phyloP scores from a whole-genome alignment of 2,797 vertebrate species.

The Lophius americanus region DNA sequence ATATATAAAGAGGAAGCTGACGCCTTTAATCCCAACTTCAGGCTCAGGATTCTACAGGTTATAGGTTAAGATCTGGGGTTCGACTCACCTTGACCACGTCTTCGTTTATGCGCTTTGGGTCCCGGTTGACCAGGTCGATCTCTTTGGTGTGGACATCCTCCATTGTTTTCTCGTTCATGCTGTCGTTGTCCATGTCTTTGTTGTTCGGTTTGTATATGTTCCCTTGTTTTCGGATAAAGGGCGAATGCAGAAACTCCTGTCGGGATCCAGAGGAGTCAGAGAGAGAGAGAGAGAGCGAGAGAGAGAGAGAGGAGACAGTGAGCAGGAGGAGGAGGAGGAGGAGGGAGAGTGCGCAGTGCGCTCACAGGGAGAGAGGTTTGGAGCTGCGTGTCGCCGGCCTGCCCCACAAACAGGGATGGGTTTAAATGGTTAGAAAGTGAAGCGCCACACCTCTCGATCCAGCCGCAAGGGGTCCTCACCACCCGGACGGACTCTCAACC shows the following conservation, averaged over 20 bases:
- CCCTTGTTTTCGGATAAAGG: slow-evolving; percentile 94
- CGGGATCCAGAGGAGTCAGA: slow-evolving; percentile 51
- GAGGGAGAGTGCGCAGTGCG: slow-evolving; percentile 49
- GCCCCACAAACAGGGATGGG: slow-evolving; percentile 79
- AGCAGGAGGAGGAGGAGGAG: slow-evolving; percentile 56
- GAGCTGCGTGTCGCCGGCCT: slow-evolving; percentile 69
- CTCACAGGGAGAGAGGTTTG: slow-evolving; percentile 47
- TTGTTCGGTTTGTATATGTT: slow-evolving; percentile 99
- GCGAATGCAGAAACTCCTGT: slow-evolving; percentile 91
- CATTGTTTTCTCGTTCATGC: slow-evolving; percentile 88
- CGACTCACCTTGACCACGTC: slow-evolving; percentile 95
- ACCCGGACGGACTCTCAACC: slow-evolving; percentile 36
- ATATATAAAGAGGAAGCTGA: background rate
- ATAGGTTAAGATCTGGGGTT: background rate
- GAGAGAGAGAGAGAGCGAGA: slow-evolving; percentile 39
- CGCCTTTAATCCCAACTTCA: background rate
- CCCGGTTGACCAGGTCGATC: slow-evolving; percentile 96
- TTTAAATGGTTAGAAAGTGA: slow-evolving; percentile 77
- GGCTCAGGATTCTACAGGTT: background rate
- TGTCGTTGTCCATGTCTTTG: slow-evolving; percentile 95
- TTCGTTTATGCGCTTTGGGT: slow-evolving; percentile 94
- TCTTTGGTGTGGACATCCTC: slow-evolving; percentile 95
- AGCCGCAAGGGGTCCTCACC: slow-evolving; percentile 86
- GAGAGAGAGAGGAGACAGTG: slow-evolving; percentile 39
- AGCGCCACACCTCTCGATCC: slow-evolving; percentile 86